phyloP scores from a whole-genome alignment of 2,113 vertebrate genomes.

The Cynoglossus semilaevis region DNA sequence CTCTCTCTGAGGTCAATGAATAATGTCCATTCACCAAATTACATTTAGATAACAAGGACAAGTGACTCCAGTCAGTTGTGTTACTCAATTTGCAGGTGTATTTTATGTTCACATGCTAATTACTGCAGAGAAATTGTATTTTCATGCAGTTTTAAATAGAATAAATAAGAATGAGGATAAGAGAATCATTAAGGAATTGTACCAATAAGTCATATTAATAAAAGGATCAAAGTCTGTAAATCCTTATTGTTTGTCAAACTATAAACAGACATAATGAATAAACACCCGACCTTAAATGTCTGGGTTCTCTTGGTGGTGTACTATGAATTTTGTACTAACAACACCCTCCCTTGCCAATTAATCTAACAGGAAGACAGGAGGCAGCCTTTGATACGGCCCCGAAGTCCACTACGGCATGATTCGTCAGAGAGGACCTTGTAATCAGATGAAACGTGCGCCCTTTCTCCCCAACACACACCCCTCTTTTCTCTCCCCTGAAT shows the following conservation, averaged over 20 bases:
- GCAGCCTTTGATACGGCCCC: constrained; percentile 54
- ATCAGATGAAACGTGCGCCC: constrained; percentile 62
- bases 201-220: no score
- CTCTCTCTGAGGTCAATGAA: no score
- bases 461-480: constrained; percentile 30
- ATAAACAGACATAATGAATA: constrained; percentile 35
- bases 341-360: constrained; percentile 56
- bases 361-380: constrained; percentile 48
- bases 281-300: constrained; percentile 39
- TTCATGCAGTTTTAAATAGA: no score
- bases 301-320: constrained; percentile 28
- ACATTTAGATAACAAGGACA: no score
- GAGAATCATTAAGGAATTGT: no score
- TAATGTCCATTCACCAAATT: no score
- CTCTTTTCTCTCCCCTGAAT: constrained; percentile 52
- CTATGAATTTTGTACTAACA: constrained; percentile 49
- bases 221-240: no score
- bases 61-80: no score
- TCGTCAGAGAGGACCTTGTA: constrained; percentile 61
- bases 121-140: no score
- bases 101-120: no score
- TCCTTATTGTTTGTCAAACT: not conserved
- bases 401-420: constrained; percentile 49
- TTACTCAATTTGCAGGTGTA: no score
- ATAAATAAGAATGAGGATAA: no score